Base-by-base conservation (phyloP, 2,113 vertebrate genomes). In the Cranoglanis bouderius region DNA sequence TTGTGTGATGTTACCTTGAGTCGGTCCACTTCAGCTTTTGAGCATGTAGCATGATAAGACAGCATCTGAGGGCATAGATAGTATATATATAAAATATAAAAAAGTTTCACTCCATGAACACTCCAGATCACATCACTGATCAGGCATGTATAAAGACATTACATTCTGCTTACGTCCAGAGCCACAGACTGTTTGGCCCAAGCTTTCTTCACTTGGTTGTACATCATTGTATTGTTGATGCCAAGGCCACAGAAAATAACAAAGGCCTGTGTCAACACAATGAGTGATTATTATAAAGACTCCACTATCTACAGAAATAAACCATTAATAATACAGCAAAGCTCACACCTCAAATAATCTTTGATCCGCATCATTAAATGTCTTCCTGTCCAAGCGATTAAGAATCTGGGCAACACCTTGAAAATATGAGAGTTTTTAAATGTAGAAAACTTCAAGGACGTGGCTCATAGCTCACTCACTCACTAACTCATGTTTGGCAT, bases 141-240 rank as follows among this genome's bases (percentile, higher is more conserved):
- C 91, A 91, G 86, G 87, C 70, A 83, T 91, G 85, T 90, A 91
- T 29, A 91, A 88, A 88, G 32, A 18, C 18, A 67, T 51, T 57
- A 65, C 38, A 81, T 70, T 32, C 38, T 74, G 72, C 96, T 94
- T 92, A 96, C 96, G 91, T 96, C 96, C 88, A 96, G 91, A 8
- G 96, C 95, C 38, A 96, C 96, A 26, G 96, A 96, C 91, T 96
- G 96, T 88, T 96, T 96, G 86, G 96, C 96, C 95, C 95, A 96
- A 0, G 95, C 96, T 92, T 96, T 96, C 92, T 96, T 96, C 32
- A 96, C 96, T 89, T 96, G 95, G 87, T 96, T 96, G 93, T 96
- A 96, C 96, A 96, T 96, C 95, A 96, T 96, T 2, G 96, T 96
- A 93, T 96, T 96, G 93, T 96, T 96, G 90, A 96, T 96, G 82